Percentiles rank a stretch among this genome's conserved stretches.
phyloP scores from a whole-genome alignment of 2,113 vertebrate species.

The Hiodon tergisus region DNA sequence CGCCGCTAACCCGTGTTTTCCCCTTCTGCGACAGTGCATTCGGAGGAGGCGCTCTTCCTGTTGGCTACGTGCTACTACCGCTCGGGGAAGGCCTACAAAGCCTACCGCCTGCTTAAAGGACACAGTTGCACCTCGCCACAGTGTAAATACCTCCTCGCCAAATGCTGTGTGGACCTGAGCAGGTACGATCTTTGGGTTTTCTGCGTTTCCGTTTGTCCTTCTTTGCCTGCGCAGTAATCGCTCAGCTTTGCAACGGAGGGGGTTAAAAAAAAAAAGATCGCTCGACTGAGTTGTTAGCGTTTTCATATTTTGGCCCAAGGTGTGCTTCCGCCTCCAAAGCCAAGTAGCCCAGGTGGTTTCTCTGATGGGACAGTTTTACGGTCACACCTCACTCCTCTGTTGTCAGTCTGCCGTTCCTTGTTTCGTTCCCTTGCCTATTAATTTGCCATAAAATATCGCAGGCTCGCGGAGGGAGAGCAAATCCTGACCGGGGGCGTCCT shows the following conservation, averaged over 20 bases:
- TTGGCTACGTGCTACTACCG: slow-evolving; percentile 95
- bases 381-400: too few relatives aligned
- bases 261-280: too few relatives aligned
- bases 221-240: too few relatives aligned
- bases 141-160: slow-evolving; percentile 94
- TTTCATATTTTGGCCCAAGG: too few relatives aligned
- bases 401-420: background rate
- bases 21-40: slow-evolving; percentile 62
- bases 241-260: too few relatives aligned
- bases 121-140: slow-evolving; percentile 94
- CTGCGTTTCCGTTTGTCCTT: background rate
- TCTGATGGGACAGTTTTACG: too few relatives aligned
- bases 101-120: slow-evolving; percentile 91
- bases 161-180: slow-evolving; percentile 96
- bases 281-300: too few relatives aligned
- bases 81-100: slow-evolving; percentile 96
- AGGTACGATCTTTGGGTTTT: slow-evolving; percentile 70
- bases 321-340: too few relatives aligned
- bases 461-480: slow-evolving; percentile 94
- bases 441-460: slow-evolving; percentile 41
- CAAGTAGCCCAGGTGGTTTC: too few relatives aligned
- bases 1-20: background rate
- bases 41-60: slow-evolving; percentile 90
- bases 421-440: background rate
- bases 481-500: slow-evolving; percentile 93